Percentiles rank a stretch among this genome's conserved stretches.
Evolutionary conservation across 2,797 vertebrate genomes (phyloP).

Genomic region (Pangasius sanitwongsei): DNA sequence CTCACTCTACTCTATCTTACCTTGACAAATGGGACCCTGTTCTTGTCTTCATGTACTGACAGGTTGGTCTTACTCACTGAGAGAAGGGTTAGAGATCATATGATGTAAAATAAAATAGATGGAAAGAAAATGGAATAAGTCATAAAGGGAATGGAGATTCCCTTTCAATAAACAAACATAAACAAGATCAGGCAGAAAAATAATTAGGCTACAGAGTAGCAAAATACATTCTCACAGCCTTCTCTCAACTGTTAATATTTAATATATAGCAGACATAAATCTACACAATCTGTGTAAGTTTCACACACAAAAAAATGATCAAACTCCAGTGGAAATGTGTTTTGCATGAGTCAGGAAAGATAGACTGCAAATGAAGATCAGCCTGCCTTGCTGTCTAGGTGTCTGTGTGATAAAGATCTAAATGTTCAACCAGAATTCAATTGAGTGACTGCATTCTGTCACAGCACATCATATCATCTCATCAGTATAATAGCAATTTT

Average conservation of each 20-base stretch:
- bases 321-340: neutral
- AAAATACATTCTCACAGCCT: neutral
- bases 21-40: constrained; percentile 93
- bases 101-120: neutral
- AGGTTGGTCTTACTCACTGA: constrained; percentile 93
- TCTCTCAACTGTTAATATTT: constrained; percentile 17
- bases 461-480: neutral
- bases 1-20: constrained; percentile 69
- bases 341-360: neutral
- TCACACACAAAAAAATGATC: constrained; percentile 10
- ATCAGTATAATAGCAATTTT: neutral
- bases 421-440: neutral
- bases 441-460: neutral
- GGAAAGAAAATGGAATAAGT: constrained; percentile 7
- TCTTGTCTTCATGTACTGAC: constrained; percentile 93
- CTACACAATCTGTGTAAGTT: neutral
- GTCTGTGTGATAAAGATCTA: constrained; percentile 6
- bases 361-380: neutral
- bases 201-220: constrained; percentile 3
- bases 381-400: neutral
- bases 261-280: neutral
- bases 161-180: constrained; percentile 12
- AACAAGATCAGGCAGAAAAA: constrained; percentile 1
- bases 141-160: neutral
- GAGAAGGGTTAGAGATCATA: constrained; percentile 12